Conservation (phyloP, 2,113 vertebrate genomes). For the Tiliqua scincoides region DNA sequence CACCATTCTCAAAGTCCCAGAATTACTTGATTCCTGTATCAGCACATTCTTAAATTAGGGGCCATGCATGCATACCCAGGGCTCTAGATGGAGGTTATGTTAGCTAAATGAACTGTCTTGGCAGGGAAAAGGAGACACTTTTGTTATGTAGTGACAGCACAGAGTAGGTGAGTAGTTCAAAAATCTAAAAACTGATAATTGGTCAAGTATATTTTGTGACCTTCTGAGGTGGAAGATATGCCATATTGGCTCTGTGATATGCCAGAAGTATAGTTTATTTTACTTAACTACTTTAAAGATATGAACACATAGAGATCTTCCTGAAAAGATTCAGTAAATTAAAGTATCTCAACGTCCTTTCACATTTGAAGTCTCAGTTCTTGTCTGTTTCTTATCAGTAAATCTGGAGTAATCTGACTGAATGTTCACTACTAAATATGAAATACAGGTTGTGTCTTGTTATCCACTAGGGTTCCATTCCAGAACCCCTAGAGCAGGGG, state of each 20-base stretch:
- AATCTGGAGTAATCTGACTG: neutral
- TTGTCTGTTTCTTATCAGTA: rapidly evolving
- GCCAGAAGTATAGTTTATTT: neutral
- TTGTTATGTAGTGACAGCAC: neutral
- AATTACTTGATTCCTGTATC: neutral
- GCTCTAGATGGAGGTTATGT: neutral
- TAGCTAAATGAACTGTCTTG: neutral
- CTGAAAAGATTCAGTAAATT: neutral
- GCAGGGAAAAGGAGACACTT: neutral
- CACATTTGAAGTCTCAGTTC: neutral
- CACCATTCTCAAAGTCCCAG: neutral
- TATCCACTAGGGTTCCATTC: too few species aligned
- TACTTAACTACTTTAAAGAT: neutral
- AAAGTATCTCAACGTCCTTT: neutral
- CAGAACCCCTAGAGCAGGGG: too few species aligned
- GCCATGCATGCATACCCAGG: neutral
- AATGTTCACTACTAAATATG: neutral
- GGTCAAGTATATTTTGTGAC: neutral
- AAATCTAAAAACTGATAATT: neutral
- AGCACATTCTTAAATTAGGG: neutral
- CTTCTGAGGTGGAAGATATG: neutral
- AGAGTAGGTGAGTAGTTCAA: neutral
- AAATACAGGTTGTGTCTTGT: too few species aligned
- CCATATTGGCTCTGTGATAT: constrained; percentile 5
- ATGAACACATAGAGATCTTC: neutral